Evolutionary conservation across 2,888 invertebrate genomes (phyloP).

Genomic region (Euproctis similis): DNA sequence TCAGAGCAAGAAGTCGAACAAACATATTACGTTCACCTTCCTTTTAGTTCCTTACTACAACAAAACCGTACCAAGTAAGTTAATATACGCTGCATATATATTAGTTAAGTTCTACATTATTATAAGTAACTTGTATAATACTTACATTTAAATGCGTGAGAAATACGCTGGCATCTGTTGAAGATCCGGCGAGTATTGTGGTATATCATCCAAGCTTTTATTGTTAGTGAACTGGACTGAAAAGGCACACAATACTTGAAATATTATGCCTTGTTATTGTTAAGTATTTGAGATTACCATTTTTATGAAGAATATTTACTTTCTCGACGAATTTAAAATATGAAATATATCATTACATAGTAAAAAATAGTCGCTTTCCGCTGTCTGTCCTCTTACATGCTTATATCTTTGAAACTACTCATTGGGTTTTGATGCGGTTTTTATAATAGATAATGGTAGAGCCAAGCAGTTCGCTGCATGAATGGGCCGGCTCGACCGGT

Average conservation of each 20-base stretch:
- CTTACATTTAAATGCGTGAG: slow-evolving; percentile 24
- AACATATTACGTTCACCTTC: slow-evolving; percentile 61
- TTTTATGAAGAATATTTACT: not conserved
- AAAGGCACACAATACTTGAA: slow-evolving; percentile 3
- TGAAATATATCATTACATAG: too few relatives aligned
- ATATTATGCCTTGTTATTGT: slow-evolving; percentile 1
- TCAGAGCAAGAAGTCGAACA: slow-evolving; percentile 39
- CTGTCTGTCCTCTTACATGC: too few relatives aligned
- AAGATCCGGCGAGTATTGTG: slow-evolving; percentile 11
- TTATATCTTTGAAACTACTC: too few relatives aligned
- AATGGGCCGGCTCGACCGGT: too few relatives aligned
- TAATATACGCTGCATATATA: slow-evolving; percentile 18
- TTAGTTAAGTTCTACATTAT: slow-evolving; percentile 20
- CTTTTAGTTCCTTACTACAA: slow-evolving; percentile 27
- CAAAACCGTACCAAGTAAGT: slow-evolving; percentile 21
- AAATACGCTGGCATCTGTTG: slow-evolving; percentile 16
- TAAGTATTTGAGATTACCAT: not conserved
- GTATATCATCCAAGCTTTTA: slow-evolving; percentile 10
- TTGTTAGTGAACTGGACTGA: slow-evolving; percentile 6
- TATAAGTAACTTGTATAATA: slow-evolving; percentile 19
- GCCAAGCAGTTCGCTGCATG: too few relatives aligned
- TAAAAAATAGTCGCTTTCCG: too few relatives aligned
- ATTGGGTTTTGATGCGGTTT: too few relatives aligned
- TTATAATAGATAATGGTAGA: too few relatives aligned
- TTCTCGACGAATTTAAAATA: too few relatives aligned